Evolutionary conservation across 1,140 invertebrate genomes (phyloP).

Genomic region (Bradynema listronoti): DNA sequence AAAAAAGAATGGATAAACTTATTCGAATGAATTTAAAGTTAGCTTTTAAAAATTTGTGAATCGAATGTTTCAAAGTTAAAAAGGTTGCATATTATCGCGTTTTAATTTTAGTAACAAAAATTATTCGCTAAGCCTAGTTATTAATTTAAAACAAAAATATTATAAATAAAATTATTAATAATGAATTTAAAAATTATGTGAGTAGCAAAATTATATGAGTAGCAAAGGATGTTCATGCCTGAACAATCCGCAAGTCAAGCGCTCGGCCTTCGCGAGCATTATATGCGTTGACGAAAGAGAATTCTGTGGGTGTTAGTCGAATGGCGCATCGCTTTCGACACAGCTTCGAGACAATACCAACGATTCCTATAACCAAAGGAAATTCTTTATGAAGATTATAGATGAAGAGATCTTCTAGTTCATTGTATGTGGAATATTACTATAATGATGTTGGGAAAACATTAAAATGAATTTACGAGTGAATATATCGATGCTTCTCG

Average conservation of each 20-base stretch:
- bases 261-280: conserved; percentile 16
- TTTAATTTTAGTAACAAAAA: no score
- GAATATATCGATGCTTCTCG: conserved; percentile 18
- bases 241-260: conserved; percentile 18
- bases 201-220: no score
- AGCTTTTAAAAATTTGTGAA: neutral
- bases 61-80: no score
- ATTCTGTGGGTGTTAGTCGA: conserved; percentile 19
- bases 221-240: no score
- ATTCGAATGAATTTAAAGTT: no score
- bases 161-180: no score
- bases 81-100: no score
- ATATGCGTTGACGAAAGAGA: conserved; percentile 24
- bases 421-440: no score
- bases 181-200: no score
- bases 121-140: no score
- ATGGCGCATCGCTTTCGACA: conserved; percentile 11
- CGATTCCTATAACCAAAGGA: conserved; percentile 8
- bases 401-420: neutral
- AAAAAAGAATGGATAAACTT: neutral
- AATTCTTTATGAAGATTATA: neutral
- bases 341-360: conserved; percentile 15
- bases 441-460: no score
- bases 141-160: no score
- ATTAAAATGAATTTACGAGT: conserved; percentile 4